A percentile compares a stretch with the other conserved stretches of the same genome.
Conservation (phyloP, 2,888 invertebrate species). For the Andricus quercusramuli region DNA sequence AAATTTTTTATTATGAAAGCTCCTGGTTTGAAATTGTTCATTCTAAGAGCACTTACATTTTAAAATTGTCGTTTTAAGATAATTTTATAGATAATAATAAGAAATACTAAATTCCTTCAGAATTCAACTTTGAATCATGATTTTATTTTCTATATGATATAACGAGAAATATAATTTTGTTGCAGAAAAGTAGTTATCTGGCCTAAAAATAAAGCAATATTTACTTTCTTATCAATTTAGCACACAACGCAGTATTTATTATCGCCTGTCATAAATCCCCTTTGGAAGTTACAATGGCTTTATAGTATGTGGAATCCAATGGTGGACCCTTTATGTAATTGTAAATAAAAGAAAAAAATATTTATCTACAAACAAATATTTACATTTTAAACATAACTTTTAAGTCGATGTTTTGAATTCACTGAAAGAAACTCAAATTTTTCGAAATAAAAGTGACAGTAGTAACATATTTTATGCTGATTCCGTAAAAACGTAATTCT, state of each 20-base stretch:
- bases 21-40: no score
- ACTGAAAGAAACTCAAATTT: no score
- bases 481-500: not conserved
- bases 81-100: no score
- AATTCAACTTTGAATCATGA: no score
- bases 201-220: slow-evolving; percentile 9
- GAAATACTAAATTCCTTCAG: no score
- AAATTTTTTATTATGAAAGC: no score
- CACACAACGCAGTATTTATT: slow-evolving; percentile 1
- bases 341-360: not conserved
- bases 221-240: slow-evolving; percentile 36
- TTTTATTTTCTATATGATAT: not conserved
- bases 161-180: not conserved
- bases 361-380: not conserved
- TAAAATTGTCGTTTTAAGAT: no score
- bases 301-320: not conserved
- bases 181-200: not conserved
- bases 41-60: no score
- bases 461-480: no score
- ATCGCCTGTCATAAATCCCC: not conserved
- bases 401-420: no score
- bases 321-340: not conserved
- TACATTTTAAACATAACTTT: not conserved
- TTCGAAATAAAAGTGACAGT: no score
- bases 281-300: not conserved